phyloP scores from a whole-genome alignment of 2,888 invertebrate species.

The Tinea pellionella region DNA sequence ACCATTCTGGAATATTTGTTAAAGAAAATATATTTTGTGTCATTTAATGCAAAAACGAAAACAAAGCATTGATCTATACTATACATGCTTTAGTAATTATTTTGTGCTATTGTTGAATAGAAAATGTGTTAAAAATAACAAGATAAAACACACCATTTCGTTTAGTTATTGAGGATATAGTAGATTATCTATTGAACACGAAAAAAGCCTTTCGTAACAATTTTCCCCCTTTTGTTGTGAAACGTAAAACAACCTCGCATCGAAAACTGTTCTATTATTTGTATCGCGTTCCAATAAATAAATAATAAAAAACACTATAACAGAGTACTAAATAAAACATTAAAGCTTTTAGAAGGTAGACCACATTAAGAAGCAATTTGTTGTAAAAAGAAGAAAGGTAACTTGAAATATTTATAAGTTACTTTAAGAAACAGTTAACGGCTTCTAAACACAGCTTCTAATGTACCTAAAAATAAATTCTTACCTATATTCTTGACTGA shows the following conservation, averaged over 20 bases:
- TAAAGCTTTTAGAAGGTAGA: not conserved
- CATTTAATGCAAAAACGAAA: not conserved
- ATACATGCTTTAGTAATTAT: not conserved
- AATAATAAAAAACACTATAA: too few species aligned
- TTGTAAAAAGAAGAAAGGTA: too few species aligned
- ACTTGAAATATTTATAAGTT: too few species aligned
- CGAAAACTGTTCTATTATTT: not conserved
- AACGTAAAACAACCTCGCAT: not conserved
- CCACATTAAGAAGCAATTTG: too few species aligned
- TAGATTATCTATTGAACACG: not conserved
- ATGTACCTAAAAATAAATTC: too few species aligned
- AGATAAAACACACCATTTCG: not conserved
- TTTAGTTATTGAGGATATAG: not conserved
- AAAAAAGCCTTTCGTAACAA: not conserved
- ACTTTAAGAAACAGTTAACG: too few species aligned
- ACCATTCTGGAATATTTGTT: too few species aligned
- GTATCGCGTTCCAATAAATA: too few species aligned
- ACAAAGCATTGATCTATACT: not conserved
- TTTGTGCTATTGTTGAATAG: not conserved
- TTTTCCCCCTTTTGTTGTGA: not conserved
- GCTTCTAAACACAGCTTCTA: too few species aligned
- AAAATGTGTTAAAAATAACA: not conserved
- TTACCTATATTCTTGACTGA: too few species aligned
- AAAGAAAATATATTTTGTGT: not conserved
- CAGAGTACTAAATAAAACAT: not conserved